These are phyloP conservation scores for Myioborus melanocephalus DNA, from an alignment of 2,797 vertebrate species.

Conservation along the genomic window DNA sequence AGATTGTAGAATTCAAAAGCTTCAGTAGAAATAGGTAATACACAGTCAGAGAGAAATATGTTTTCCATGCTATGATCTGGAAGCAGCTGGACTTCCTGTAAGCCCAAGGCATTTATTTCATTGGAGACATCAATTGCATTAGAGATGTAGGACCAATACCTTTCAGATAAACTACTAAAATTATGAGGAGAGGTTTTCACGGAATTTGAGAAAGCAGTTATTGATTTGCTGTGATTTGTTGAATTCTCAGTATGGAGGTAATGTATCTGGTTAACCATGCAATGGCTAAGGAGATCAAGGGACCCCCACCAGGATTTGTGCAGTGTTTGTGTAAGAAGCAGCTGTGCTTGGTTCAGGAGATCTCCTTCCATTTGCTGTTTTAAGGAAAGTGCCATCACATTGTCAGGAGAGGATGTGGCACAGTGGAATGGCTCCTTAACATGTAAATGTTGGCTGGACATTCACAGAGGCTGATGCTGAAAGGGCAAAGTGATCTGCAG, in stretches of 20 bases:
- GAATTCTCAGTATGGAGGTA: background rate
- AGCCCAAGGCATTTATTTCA: background rate
- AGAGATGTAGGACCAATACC: background rate
- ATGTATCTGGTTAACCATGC: background rate
- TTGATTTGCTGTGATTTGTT: background rate
- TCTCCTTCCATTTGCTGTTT: background rate
- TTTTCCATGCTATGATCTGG: background rate
- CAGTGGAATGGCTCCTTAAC: background rate
- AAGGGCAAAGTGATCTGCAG: background rate
- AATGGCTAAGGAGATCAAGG: background rate
- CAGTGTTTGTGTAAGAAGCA: background rate
- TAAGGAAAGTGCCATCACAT: background rate
- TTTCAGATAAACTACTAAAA: background rate
- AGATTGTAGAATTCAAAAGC: background rate
- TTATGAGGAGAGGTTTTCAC: background rate
- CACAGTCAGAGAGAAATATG: background rate
- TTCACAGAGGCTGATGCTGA: accelerated
- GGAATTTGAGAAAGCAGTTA: background rate
- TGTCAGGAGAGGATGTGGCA: background rate
- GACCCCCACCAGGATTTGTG: background rate
- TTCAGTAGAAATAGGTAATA: background rate
- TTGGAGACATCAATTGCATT: background rate
- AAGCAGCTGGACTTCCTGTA: background rate
- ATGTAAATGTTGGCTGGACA: background rate
- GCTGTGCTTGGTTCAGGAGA: background rate